These are phyloP conservation scores for Listronotus bonariensis DNA, from an alignment of 1,140 invertebrate genomes.

Conservation along the genomic window DNA sequence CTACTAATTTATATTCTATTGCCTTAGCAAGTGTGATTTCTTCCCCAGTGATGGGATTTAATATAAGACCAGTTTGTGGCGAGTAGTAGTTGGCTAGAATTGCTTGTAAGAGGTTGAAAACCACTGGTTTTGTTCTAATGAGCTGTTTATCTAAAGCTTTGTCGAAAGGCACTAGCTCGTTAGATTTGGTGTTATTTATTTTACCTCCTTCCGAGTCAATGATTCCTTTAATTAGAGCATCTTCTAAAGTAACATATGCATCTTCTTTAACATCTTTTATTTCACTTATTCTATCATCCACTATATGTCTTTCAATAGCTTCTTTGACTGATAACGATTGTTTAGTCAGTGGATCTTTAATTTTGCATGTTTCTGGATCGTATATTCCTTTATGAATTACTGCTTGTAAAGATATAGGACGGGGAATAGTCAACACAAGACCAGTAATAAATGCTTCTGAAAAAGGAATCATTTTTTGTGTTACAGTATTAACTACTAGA, in stretches of 20 bases:
- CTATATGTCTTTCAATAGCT: constrained; percentile 76
- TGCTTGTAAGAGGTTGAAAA: constrained; percentile 73
- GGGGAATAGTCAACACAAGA: constrained; percentile 66
- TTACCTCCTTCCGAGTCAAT: constrained; percentile 71
- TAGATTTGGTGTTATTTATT: constrained; percentile 70
- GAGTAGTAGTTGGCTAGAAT: constrained; percentile 81
- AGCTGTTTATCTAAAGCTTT: constrained; percentile 70
- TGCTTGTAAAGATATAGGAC: constrained; percentile 78
- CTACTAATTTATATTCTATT: constrained; percentile 72
- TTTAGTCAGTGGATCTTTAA: constrained; percentile 72
- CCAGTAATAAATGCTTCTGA: constrained; percentile 73
- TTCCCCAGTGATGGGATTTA: constrained; percentile 80
- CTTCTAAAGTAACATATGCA: constrained; percentile 69
- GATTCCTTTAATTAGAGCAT: constrained; percentile 69
- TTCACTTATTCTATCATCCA: constrained; percentile 82
- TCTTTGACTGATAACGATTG: constrained; percentile 73
- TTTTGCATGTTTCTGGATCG: constrained; percentile 70
- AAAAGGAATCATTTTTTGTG: constrained; percentile 69
- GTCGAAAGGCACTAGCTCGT: constrained; percentile 69
- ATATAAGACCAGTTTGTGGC: constrained; percentile 73
- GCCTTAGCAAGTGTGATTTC: constrained; percentile 74
- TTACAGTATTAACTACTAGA: constrained; percentile 71
- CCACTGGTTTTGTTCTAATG: constrained; percentile 71
- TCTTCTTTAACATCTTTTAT: constrained; percentile 76
- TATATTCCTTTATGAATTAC: constrained; percentile 73